Conservation (phyloP, 2,113 vertebrate genomes). For the Tinamus guttatus region DNA sequence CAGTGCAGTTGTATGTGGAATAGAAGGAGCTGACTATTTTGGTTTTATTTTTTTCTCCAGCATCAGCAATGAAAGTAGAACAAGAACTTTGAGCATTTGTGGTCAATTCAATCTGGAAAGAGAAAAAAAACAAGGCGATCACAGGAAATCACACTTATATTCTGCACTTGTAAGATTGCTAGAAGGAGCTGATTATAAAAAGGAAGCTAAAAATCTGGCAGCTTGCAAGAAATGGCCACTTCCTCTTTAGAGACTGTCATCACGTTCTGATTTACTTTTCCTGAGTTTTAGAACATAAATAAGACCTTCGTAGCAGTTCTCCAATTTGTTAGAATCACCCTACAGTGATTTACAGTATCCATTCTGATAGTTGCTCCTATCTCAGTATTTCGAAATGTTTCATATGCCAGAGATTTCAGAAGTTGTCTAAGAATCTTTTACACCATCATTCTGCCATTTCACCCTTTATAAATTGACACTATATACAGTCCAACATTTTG, state of each 20-base stretch:
- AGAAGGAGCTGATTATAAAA: slow-evolving; percentile 41
- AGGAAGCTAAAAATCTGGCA: slow-evolving; percentile 45
- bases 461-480: neutral
- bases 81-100: neutral
- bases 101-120: neutral
- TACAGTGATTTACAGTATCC: neutral
- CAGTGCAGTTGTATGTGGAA: fast-evolving
- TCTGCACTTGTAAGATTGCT: slow-evolving; percentile 34
- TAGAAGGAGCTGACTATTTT: neutral
- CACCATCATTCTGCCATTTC: neutral
- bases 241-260: slow-evolving; percentile 44
- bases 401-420: neutral
- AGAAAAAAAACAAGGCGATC: neutral
- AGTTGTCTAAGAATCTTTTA: neutral
- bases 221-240: slow-evolving; percentile 45
- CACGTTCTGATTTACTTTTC: slow-evolving; percentile 47
- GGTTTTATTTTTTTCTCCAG: neutral
- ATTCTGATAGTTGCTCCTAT: neutral
- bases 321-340: neutral
- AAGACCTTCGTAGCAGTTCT: neutral
- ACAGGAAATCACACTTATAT: slow-evolving; percentile 23
- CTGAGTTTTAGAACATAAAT: slow-evolving; percentile 1
- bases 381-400: neutral
- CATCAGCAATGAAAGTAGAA: neutral
- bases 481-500: neutral